These are phyloP conservation scores for Mormyrus proboscirostris DNA, from an alignment of 2,797 vertebrate species.

Conservation along the genomic window DNA sequence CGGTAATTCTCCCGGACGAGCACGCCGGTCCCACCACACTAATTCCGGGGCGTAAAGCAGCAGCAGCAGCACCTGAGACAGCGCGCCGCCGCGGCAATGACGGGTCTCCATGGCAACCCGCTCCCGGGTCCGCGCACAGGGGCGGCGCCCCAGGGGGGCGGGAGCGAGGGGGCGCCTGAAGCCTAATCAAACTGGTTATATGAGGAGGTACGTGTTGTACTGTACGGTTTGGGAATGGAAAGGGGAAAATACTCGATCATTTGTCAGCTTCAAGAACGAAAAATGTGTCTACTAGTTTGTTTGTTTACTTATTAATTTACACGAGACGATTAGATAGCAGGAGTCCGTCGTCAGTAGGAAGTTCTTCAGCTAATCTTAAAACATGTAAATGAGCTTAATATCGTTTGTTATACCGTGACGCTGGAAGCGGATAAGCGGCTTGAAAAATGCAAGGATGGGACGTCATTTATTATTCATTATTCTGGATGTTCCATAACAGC, in stretches of 20 bases:
- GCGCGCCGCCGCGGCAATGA: neutral
- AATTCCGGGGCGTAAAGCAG: neutral
- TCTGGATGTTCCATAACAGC: neutral
- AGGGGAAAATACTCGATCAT: neutral
- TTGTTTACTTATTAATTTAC: neutral
- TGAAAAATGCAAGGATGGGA: neutral
- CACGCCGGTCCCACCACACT: neutral
- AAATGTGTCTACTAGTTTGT: neutral
- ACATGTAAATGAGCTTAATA: neutral
- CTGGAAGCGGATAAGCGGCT: neutral
- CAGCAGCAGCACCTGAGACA: neutral
- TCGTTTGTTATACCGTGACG: neutral
- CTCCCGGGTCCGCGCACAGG: neutral
- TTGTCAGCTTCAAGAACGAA: neutral
- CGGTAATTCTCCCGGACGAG: neutral
- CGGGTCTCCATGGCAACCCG: conserved; percentile 13
- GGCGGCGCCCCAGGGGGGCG: neutral
- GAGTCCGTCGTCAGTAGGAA: neutral
- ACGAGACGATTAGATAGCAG: neutral
- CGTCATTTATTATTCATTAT: conserved; percentile 4
- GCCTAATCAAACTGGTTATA: neutral
- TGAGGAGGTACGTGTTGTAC: neutral
- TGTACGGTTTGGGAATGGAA: neutral
- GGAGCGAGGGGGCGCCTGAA: neutral
- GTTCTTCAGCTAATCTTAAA: neutral